Conservation (phyloP, 2,113 vertebrate genomes). For the Zosterops hypoxanthus region DNA sequence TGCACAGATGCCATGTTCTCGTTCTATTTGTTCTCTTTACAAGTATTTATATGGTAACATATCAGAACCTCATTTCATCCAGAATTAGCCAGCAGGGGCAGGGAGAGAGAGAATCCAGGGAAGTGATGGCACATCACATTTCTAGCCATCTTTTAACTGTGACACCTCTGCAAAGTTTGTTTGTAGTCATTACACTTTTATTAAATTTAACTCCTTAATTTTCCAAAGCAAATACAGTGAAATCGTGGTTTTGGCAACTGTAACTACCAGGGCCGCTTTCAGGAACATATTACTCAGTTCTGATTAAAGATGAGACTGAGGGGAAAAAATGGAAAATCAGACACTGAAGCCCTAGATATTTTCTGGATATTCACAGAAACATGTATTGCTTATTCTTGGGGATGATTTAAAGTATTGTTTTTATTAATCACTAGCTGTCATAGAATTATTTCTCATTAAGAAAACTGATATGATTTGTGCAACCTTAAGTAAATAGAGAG, state of each 20-base stretch:
- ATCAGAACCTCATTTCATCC: not conserved
- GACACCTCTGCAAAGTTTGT: not conserved
- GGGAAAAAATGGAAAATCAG: not conserved
- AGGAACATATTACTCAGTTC: not conserved
- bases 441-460: slow-evolving; percentile 4
- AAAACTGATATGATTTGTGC: not conserved
- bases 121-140: not conserved
- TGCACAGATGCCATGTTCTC: not conserved
- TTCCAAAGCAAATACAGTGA: not conserved
- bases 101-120: not conserved
- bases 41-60: not conserved
- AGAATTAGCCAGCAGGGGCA: not conserved
- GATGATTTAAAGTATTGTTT: not conserved
- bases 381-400: not conserved
- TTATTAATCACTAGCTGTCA: not conserved
- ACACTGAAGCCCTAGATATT: not conserved
- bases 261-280: not conserved
- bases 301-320: not conserved
- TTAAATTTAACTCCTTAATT: not conserved
- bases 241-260: not conserved
- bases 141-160: not conserved
- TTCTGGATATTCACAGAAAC: not conserved
- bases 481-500: not conserved
- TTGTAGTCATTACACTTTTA: not conserved
- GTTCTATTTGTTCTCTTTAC: not conserved